A percentile compares a stretch with the other conserved stretches of the same genome.
Conservation (phyloP, 2,888 invertebrate species). For the Lypha dubia region DNA sequence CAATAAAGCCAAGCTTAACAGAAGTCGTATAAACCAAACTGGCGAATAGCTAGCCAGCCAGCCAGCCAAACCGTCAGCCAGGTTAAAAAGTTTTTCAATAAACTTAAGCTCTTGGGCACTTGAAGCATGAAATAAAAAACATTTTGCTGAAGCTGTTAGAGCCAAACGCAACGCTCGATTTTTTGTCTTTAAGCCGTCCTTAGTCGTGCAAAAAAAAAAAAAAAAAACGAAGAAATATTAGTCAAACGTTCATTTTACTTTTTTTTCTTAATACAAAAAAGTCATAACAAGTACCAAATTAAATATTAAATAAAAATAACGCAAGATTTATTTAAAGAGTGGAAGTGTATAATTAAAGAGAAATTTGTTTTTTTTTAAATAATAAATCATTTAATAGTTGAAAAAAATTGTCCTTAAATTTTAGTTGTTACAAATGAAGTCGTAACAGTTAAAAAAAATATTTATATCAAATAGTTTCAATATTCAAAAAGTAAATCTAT, state of each 20-base stretch:
- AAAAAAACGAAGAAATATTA: constrained; percentile 50
- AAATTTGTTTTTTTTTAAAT: constrained; percentile 16
- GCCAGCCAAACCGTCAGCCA: constrained; percentile 32
- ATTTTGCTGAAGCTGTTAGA: constrained; percentile 80
- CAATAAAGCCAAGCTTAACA: constrained; percentile 61
- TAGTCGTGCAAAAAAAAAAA: constrained; percentile 58
- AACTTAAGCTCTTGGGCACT: constrained; percentile 71
- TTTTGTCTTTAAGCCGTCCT: constrained; percentile 68
- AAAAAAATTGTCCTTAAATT: constrained; percentile 21
- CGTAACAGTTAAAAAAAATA: constrained; percentile 41
- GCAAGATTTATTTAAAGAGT: constrained; percentile 44
- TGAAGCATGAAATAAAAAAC: constrained; percentile 74
- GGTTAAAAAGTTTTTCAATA: constrained; percentile 43
- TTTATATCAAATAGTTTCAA: constrained; percentile 3
- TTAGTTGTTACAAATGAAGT: constrained; percentile 58
- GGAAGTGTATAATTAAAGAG: constrained; percentile 31
- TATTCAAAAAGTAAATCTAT: constrained; percentile 18
- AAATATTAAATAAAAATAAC: constrained; percentile 45
- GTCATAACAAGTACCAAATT: constrained; percentile 65
- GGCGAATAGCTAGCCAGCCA: constrained; percentile 1
- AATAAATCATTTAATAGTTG: constrained; percentile 34
- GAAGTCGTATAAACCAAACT: constrained; percentile 12
- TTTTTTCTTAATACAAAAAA: constrained; percentile 73
- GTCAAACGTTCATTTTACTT: constrained; percentile 65
- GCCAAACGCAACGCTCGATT: constrained; percentile 78